Evolutionary conservation across 2,888 invertebrate genomes (phyloP), one percentile per base, ranked within the genome.

Genomic region (Elaeidobius kamerunicus): DNA sequence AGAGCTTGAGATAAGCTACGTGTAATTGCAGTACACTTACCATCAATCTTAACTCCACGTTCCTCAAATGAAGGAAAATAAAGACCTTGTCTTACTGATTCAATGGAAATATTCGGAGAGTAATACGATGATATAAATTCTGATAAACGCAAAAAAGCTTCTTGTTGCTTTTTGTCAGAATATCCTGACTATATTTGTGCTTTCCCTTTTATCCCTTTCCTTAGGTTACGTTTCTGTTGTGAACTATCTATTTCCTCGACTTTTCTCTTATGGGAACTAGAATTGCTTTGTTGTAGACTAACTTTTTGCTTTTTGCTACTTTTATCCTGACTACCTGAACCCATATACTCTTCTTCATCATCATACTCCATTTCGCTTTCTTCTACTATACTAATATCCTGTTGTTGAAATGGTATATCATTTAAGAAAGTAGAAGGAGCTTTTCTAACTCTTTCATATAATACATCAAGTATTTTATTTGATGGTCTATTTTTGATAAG

Each of bases 401-500:
- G n/a, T n/a, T n/a, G n/a, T n/a, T n/a, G n/a, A n/a, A n/a, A n/a
- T n/a, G n/a, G n/a, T n/a, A n/a, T n/a, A n/a, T n/a, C n/a, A 38
- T 38, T 15, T 38, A n/a, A 17, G n/a, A 17, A 6, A 17, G 38
- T 17, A 17, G 52, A 52, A 58, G 42, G 9, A 9, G 23, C 4
- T 23, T 23, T 23, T 23, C 23, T 23, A 23, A 23, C 49, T 51
- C 51, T 51, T 60, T 59, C 52, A 60, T 60, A 38, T 57, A 64
- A 54, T 60, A 52, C 61, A 59, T 56, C 27, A 60, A 42, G n/a
- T 59, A 64, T 57, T 54, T 54, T 49, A 60, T 55, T 23, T 23
- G 9, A 15, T 7, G n/a, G 28, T 55, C 61, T 59, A 57, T 60
- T 59, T 55, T 50, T 38, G 45, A 55, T 60, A 52, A 66, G 61